These are phyloP conservation scores for Eupristina koningsbergeri DNA, from an alignment of 1,140 invertebrate genomes.

Conservation along the genomic window DNA sequence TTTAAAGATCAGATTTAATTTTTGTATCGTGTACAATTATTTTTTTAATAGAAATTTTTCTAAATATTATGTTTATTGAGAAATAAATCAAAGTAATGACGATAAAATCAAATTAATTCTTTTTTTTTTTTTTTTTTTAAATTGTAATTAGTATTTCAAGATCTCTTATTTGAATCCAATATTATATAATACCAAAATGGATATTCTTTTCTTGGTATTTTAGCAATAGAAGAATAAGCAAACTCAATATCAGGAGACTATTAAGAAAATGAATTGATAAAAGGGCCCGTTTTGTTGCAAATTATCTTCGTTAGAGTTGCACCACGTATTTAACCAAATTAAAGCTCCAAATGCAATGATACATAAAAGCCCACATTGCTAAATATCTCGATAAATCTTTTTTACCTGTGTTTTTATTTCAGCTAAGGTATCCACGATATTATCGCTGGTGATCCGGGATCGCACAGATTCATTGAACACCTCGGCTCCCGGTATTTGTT, in stretches of 20 bases:
- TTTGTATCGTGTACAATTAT: no score
- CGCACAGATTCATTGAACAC: neutral
- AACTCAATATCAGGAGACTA: no score
- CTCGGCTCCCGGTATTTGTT: conserved; percentile 61
- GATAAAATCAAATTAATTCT: no score
- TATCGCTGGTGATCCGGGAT: neutral
- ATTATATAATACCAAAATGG: neutral
- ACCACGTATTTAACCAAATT: no score
- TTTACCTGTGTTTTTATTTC: neutral
- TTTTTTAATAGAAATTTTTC: neutral
- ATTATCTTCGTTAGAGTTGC: no score
- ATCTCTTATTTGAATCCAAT: neutral
- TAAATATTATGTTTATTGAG: neutral
- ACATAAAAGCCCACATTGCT: no score
- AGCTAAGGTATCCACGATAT: neutral
- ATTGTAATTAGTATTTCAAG: neutral
- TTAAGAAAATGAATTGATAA: no score
- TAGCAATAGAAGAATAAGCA: neutral
- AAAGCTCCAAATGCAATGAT: no score
- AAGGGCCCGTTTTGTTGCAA: no score
- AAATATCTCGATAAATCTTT: neutral
- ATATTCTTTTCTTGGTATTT: neutral
- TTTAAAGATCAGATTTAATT: no score
- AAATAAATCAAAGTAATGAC: no score
- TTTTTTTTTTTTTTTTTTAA: no score